A percentile compares a stretch with the other conserved stretches of the same genome.
Conservation (phyloP, 2,113 vertebrate genomes). For the Oncorhynchus keta region DNA sequence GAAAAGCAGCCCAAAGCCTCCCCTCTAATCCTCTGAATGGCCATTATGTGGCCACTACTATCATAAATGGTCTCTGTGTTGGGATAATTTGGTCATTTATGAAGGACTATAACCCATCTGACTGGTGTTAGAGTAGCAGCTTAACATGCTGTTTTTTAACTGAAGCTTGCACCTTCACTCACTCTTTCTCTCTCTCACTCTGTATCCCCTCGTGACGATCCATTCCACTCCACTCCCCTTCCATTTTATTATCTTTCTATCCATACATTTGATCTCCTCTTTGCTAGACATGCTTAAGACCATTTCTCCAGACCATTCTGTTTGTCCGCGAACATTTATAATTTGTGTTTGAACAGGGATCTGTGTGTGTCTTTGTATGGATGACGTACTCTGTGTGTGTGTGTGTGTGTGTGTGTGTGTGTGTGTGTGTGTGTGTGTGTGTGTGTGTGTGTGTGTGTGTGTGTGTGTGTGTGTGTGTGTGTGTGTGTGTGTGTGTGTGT, state of each 20-base stretch:
- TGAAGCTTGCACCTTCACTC: too few relatives aligned
- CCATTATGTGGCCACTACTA: not conserved
- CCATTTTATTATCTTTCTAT: too few relatives aligned
- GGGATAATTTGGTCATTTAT: not conserved
- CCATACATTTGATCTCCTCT: too few relatives aligned
- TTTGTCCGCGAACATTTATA: slow-evolving; percentile 21
- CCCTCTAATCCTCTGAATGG: not conserved
- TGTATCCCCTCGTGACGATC: not conserved
- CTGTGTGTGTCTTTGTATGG: not conserved
- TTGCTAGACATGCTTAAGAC: too few relatives aligned
- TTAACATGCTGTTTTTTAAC: too few relatives aligned
- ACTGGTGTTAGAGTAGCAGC: not conserved
- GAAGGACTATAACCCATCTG: not conserved
- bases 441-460: too few relatives aligned
- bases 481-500: too few relatives aligned
- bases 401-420: too few relatives aligned
- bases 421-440: too few relatives aligned
- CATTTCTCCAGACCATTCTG: too few relatives aligned
- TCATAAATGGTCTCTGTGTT: not conserved
- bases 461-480: not conserved
- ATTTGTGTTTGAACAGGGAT: slow-evolving; percentile 26
- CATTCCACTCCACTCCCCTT: too few relatives aligned
- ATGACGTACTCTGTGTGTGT: too few relatives aligned
- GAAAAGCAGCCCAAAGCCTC: not conserved
- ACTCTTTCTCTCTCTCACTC: slow-evolving; percentile 1